Evolutionary conservation across 2,113 vertebrate genomes (phyloP), one percentile per base, ranked within the genome.

Genomic region (Sinocyclocheilus anophthalmus): DNA sequence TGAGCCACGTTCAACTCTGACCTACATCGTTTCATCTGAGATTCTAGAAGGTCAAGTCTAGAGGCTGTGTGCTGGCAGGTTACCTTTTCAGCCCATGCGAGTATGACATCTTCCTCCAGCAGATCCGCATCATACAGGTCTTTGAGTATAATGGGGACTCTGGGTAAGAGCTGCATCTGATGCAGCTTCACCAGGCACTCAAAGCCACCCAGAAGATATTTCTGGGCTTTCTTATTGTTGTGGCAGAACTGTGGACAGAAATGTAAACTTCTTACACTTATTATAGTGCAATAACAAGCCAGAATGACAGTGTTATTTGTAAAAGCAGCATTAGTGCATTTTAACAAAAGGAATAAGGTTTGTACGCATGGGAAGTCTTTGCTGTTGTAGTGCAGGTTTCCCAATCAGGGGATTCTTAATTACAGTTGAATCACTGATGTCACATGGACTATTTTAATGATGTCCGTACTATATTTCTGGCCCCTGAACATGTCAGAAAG

Each of bases 81-180:
- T 69, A 98, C 98, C 97, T 99, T 99, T 93, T 99, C 98, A 18
- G 97, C 97, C 98, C 98, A 99, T 92, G 97, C 94, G 76, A 99
- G 94, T 67, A 99, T 98, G 90, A 99, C 96, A 1, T 99, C 98
- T 88, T 99, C 98, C 85, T 99, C 98, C 87, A 99, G 93, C 91
- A 99, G 95, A 93, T 99, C 98, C 13, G 97, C 96, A 42, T 99
- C 98, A 84, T 99, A 99, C 92, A 99, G 94, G 90, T 97, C 97
- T 93, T 99, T 99, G 92, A 99, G 93, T 91, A 98, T 97, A 89
- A 98, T 95, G 22, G 98, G 95, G 39, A 99, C 98, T 53, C 97
- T 96, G 5, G 96, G 92, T 92, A 99, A 92, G 87, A 99, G 96
- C 92, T 98, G 97, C 78, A 95, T 92, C 92, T 98, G 96, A 92